Evolutionary conservation across 2,113 vertebrate species (phyloP), one percentile per base, ranked within the genome.

Genomic region (Pogona vitticeps): DNA sequence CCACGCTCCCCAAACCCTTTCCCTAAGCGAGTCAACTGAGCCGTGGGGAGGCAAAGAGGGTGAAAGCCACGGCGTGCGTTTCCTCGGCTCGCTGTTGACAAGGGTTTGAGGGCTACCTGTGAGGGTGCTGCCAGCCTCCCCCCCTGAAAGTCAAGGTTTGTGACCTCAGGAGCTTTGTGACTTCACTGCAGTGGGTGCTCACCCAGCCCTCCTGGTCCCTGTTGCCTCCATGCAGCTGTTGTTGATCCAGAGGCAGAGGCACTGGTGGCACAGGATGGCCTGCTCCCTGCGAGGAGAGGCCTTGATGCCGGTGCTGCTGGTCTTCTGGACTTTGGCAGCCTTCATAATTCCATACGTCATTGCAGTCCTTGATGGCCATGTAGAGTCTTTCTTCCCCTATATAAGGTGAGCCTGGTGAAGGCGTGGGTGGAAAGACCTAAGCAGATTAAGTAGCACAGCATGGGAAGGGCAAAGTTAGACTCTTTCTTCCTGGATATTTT

Each of bases 301-400:
- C 85, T 94, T 94, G 85, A 90, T 98, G 36, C 98, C 98, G 1
- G 95, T 94, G 36, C 91, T 98, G 68, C 72, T 99, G 90, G 98
- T 98, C 80, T 80, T 95, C 91, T 99, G 98, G 97, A 98, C 98
- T 73, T 98, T 98, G 26, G 92, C 95, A 56, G 97, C 98, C 46
- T 99, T 99, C 93, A 96, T 99, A 70, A 76, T 97, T 80, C 96
- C 97, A 84, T 99, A 98, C 63, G 63, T 95, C 46, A 96, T 98
- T 17, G 98, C 98, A 1, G 87, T 98, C 73, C 94, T 95, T 31
- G 92, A 84, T 0, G 88, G 91, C 12, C 97, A 99, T 76, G 96
- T 98, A 42, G 96, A 97, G 71, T 89, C 97, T 0, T 76, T 99
- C 12, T 96, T 99, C 1, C 98, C 98, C 1, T 99, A 98, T 89